Conservation (phyloP, 2,888 invertebrate genomes). For the Agonopterix heracliana region DNA sequence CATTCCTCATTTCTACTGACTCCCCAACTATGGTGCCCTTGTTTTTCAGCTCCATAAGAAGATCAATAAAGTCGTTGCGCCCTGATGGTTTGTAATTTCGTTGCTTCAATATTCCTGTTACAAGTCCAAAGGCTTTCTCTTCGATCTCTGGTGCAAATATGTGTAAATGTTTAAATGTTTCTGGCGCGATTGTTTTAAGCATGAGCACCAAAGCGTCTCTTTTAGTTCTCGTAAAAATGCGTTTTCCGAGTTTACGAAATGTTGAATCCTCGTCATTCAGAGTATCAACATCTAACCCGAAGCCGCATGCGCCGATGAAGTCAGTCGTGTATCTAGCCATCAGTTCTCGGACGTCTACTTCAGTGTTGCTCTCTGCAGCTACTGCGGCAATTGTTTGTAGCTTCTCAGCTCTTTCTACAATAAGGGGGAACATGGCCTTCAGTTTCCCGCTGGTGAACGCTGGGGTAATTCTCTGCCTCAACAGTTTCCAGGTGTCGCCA, state of each 20-base stretch:
- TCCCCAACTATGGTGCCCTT: conserved; percentile 49
- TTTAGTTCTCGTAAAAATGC: conserved; percentile 47
- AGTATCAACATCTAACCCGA: conserved; percentile 56
- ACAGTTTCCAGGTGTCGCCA: conserved; percentile 56
- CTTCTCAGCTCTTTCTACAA: conserved; percentile 52
- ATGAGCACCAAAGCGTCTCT: conserved; percentile 37
- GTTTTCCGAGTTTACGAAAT: conserved; percentile 54
- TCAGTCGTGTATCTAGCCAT: conserved; percentile 66
- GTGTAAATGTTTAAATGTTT: conserved; percentile 24
- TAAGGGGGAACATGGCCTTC: conserved; percentile 61
- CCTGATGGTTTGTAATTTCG: conserved; percentile 36
- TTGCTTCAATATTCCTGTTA: conserved; percentile 20
- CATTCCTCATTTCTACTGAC: conserved; percentile 24
- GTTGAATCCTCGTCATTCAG: conserved; percentile 52
- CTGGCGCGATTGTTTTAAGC: conserved; percentile 48
- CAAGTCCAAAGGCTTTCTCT: conserved; percentile 15
- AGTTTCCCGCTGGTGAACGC: conserved; percentile 60
- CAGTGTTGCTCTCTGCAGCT: conserved; percentile 34
- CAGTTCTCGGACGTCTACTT: conserved; percentile 45
- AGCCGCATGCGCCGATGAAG: conserved; percentile 63
- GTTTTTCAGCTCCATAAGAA: conserved; percentile 49
- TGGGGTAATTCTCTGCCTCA: conserved; percentile 56
- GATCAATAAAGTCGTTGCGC: conserved; percentile 61
- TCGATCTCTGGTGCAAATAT: conserved; percentile 22
- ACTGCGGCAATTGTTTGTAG: conserved; percentile 27